Evolutionary conservation across 1,140 invertebrate genomes (phyloP).

Genomic region (Drosophila sp.): DNA sequence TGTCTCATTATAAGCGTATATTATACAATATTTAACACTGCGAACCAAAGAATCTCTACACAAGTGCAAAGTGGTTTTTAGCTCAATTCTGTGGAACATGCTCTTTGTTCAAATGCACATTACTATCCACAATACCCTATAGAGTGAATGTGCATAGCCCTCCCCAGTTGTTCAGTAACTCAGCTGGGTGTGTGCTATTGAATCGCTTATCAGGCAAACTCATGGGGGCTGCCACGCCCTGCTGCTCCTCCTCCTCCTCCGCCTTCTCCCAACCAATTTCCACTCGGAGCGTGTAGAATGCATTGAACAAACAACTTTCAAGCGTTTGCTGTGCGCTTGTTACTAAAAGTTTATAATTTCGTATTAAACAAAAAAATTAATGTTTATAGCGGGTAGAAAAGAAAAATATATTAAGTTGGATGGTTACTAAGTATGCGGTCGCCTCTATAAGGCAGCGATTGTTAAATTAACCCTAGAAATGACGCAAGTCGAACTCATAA

Average conservation of each 20-base stretch:
- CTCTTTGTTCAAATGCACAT: constrained; percentile 2
- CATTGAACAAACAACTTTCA: constrained; percentile 72
- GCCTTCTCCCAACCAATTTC: constrained; percentile 22
- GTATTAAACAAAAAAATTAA: constrained; percentile 80
- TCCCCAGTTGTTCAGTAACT: too few relatives aligned
- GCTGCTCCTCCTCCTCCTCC: too few relatives aligned
- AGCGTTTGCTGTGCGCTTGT: constrained; percentile 76
- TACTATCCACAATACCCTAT: constrained; percentile 6
- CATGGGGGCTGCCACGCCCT: constrained; percentile 21
- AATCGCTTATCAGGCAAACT: constrained; percentile 55
- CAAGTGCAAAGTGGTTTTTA: constrained; percentile 2
- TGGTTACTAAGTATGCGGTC: constrained; percentile 21
- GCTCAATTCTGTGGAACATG: not conserved
- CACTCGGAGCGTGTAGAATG: constrained; percentile 55
- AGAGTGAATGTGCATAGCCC: too few relatives aligned
- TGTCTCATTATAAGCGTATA: not conserved
- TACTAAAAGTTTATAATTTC: constrained; percentile 81
- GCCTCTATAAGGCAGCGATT: constrained; percentile 9
- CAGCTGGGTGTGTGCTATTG: constrained; percentile 8
- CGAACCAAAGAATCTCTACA: not conserved
- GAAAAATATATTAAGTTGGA: constrained; percentile 57
- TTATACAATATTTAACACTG: not conserved
- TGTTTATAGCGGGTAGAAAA: constrained; percentile 64
- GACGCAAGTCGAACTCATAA: too few relatives aligned
- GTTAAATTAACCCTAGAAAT: constrained; percentile 42